Percentiles rank a stretch among this genome's conserved stretches.
phyloP scores from a whole-genome alignment of 2,888 invertebrate species.

The Parnassius orleans region DNA sequence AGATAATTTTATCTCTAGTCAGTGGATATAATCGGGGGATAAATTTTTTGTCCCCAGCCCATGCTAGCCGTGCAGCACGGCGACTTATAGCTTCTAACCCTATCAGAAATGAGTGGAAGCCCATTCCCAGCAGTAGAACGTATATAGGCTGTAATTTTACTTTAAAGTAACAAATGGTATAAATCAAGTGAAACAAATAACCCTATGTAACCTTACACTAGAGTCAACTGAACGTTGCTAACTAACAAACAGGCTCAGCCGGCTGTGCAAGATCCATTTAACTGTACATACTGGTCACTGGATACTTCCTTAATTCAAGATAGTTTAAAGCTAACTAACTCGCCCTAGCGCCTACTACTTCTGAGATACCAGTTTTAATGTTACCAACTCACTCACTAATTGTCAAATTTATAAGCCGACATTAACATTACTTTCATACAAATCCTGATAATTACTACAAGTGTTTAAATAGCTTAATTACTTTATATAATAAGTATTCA shows the following conservation, averaged over 20 bases:
- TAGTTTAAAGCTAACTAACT: conserved; percentile 14
- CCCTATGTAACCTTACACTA: background rate
- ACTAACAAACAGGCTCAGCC: conserved; percentile 24
- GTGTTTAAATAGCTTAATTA: no score
- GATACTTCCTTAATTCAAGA: conserved; percentile 29
- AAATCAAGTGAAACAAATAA: background rate
- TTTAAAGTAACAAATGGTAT: background rate
- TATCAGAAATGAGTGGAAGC: no score
- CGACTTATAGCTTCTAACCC: no score
- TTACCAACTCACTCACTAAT: conserved; percentile 1
- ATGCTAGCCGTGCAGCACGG: no score
- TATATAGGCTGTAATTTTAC: no score
- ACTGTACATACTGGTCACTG: conserved; percentile 30
- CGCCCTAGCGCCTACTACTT: background rate
- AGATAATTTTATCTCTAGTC: no score
- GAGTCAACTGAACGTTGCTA: conserved; percentile 19
- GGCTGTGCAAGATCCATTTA: conserved; percentile 32
- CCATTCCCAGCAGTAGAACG: no score
- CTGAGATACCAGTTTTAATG: conserved; percentile 5
- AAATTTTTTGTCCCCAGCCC: no score
- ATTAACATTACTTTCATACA: no score
- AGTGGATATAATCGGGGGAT: no score
- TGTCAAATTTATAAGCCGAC: background rate
- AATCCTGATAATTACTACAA: no score
- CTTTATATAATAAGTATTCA: no score